These are phyloP conservation scores for Hydrozoanthus gracilis DNA, from an alignment of 92 coral and sea anemone species.

Conservation along the genomic window DNA sequence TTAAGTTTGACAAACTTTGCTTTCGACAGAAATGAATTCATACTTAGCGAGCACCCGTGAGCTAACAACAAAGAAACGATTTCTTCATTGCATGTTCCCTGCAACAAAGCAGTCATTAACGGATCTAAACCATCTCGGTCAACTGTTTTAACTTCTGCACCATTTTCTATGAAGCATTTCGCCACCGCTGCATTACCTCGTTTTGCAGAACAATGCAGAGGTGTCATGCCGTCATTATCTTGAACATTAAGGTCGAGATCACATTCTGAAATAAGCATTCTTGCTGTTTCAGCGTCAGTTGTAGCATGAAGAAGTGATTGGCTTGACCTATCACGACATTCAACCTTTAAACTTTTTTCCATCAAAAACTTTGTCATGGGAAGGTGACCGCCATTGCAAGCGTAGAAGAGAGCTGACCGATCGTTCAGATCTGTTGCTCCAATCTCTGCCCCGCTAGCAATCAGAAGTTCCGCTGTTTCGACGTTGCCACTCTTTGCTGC, in stretches of 20 bases:
- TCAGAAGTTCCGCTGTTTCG: background rate
- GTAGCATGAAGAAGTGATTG: background rate
- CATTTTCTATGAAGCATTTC: background rate
- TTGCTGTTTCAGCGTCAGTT: background rate
- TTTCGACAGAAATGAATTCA: background rate
- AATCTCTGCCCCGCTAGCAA: constrained; percentile 23
- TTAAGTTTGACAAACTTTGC: background rate
- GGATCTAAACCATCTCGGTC: background rate
- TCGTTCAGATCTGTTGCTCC: background rate
- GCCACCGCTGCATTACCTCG: constrained; percentile 10
- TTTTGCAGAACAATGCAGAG: constrained; percentile 2
- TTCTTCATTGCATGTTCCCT: background rate
- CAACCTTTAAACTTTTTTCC: background rate
- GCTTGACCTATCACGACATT: background rate
- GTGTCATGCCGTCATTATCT: background rate
- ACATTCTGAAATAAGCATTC: constrained; percentile 7
- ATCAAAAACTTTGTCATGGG: background rate
- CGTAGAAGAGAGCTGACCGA: constrained; percentile 28
- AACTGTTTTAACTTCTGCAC: constrained; percentile 4
- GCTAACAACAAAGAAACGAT: background rate
- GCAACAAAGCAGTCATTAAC: constrained; percentile 4
- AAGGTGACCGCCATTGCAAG: constrained; percentile 37
- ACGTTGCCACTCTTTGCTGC: constrained; percentile 20
- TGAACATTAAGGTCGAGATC: background rate
- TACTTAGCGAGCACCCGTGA: background rate